A percentile compares a stretch with the other conserved stretches of the same genome.
These are phyloP conservation scores for Oxycera nigricornis DNA, from an alignment of 2,888 invertebrate species.

Conservation along the genomic window DNA sequence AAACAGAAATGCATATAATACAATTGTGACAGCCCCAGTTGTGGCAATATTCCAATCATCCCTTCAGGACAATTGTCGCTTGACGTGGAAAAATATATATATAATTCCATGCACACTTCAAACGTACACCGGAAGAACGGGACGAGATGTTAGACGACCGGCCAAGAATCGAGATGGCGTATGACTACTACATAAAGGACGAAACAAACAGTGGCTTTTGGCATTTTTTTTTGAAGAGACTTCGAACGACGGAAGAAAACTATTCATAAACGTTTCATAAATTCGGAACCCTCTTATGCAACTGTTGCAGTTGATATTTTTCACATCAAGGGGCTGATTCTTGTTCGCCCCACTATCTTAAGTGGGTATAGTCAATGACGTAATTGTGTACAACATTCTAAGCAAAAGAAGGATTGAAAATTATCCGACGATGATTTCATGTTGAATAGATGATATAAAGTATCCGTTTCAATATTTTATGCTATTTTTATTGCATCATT, in stretches of 20 bases:
- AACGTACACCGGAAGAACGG: neutral
- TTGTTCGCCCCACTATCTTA: neutral
- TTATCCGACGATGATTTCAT: constrained; percentile 12
- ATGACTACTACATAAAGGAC: no score
- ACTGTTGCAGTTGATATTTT: constrained; percentile 22
- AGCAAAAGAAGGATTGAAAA: constrained; percentile 8
- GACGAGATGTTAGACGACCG: neutral
- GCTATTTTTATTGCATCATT: neutral
- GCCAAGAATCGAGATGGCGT: no score
- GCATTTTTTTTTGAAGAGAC: neutral
- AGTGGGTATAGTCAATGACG: neutral
- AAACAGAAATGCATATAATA: constrained; percentile 19
- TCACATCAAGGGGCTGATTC: constrained; percentile 13
- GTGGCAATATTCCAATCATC: neutral
- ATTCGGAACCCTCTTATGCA: neutral
- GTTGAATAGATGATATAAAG: constrained; percentile 27
- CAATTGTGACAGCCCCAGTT: constrained; percentile 12
- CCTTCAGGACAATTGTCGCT: neutral
- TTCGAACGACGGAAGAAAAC: constrained; percentile 12
- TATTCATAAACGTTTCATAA: constrained; percentile 5
- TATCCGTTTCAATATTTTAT: constrained; percentile 26
- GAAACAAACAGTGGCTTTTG: no score
- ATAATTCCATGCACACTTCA: neutral
- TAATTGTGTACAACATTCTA: neutral
- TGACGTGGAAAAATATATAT: neutral